A percentile compares a stretch with the other conserved stretches of the same genome.
phyloP scores from a whole-genome alignment of 2,888 invertebrate species.

The Griposia aprilina region DNA sequence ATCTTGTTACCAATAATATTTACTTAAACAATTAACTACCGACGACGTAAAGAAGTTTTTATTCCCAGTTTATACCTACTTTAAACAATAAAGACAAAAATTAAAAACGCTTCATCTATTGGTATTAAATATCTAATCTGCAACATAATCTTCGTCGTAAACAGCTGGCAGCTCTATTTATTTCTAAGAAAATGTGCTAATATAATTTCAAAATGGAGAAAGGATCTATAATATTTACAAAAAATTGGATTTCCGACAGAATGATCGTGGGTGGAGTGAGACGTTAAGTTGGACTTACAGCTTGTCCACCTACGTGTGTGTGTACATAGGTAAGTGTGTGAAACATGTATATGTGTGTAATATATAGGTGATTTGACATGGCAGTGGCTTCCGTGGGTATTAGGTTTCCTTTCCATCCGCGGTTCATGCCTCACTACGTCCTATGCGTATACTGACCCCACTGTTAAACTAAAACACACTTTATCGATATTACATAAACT shows the following conservation, averaged over 20 bases:
- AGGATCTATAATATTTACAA: slow-evolving; percentile 42
- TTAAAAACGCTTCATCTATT: background rate
- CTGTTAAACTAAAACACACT: slow-evolving; percentile 38
- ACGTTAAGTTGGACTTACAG: slow-evolving; percentile 55
- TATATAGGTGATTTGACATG: slow-evolving; percentile 62
- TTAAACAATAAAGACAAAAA: slow-evolving; percentile 18
- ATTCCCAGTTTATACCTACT: background rate
- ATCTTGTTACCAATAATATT: slow-evolving; percentile 35
- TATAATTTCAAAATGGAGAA: slow-evolving; percentile 13
- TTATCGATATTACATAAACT: background rate
- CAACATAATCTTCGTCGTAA: background rate
- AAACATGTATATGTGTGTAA: slow-evolving; percentile 9
- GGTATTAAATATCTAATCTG: background rate
- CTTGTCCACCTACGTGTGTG: slow-evolving; percentile 28
- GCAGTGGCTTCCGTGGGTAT: slow-evolving; percentile 84
- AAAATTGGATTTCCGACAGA: slow-evolving; percentile 57
- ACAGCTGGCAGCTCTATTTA: background rate
- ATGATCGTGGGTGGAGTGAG: slow-evolving; percentile 59
- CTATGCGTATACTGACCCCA: slow-evolving; percentile 61
- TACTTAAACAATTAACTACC: slow-evolving; percentile 32
- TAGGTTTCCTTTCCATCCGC: slow-evolving; percentile 77
- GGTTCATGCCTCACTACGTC: slow-evolving; percentile 74
- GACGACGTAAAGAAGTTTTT: background rate
- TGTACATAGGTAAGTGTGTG: slow-evolving; percentile 18
- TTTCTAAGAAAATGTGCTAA: background rate